Conservation (phyloP, 2,888 invertebrate species). For the Tenodera sinensis region DNA sequence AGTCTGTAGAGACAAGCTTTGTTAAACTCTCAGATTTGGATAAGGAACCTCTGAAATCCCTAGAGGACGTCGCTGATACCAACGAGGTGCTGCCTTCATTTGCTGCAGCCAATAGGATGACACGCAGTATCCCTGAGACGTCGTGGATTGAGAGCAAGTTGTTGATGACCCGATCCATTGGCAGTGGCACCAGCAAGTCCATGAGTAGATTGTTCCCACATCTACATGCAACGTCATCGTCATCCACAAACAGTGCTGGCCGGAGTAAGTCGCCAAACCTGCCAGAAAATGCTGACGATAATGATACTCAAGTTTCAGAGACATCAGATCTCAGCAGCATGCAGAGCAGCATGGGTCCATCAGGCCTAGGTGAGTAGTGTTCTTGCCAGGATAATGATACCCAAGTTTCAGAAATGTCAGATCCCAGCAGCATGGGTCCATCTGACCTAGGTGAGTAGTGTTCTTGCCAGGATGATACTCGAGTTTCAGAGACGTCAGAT, state of each 20-base stretch:
- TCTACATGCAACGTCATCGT: slow-evolving; percentile 39
- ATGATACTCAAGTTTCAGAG: slow-evolving; percentile 43
- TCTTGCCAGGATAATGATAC: too few species aligned
- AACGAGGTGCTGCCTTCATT: slow-evolving; percentile 20
- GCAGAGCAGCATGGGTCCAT: slow-evolving; percentile 51
- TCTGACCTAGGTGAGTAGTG: too few species aligned
- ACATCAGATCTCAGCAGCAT: slow-evolving; percentile 49
- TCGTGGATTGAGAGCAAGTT: slow-evolving; percentile 62
- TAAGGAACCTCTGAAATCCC: slow-evolving; percentile 43
- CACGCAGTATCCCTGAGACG: slow-evolving; percentile 65
- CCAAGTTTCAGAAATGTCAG: too few species aligned
- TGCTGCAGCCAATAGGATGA: slow-evolving; percentile 50
- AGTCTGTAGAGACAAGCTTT: slow-evolving; percentile 46
- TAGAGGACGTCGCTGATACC: neutral
- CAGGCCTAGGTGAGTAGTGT: slow-evolving; percentile 45
- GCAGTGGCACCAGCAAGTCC: slow-evolving; percentile 25
- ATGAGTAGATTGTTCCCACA: slow-evolving; percentile 61
- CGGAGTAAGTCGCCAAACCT: slow-evolving; percentile 25
- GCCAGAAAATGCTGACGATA: slow-evolving; percentile 29
- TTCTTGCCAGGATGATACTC: too few species aligned
- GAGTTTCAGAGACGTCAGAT: slow-evolving; percentile 46
- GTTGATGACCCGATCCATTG: slow-evolving; percentile 45
- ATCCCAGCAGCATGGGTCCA: too few species aligned
- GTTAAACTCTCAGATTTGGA: slow-evolving; percentile 79
- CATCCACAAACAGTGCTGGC: neutral